These are phyloP conservation scores for Caiman crocodilus DNA, from an alignment of 2,797 vertebrate species.

Conservation along the genomic window DNA sequence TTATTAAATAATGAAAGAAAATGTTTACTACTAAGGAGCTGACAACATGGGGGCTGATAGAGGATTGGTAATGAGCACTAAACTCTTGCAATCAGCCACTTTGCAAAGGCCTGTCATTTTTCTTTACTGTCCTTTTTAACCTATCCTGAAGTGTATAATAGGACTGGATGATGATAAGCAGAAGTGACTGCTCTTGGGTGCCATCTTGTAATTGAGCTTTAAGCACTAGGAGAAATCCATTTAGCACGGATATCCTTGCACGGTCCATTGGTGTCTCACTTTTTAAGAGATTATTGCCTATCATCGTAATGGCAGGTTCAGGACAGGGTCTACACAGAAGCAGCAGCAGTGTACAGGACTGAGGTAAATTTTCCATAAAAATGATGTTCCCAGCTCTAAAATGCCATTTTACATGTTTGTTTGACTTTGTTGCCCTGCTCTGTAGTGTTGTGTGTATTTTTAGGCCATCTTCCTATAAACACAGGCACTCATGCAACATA, in stretches of 20 bases:
- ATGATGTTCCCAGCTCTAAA: background rate
- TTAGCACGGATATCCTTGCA: background rate
- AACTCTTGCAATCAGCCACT: background rate
- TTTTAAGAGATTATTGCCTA: accelerated
- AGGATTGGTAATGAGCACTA: background rate
- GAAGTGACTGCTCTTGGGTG: background rate
- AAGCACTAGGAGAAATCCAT: background rate
- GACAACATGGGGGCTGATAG: accelerated
- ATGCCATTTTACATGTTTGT: background rate
- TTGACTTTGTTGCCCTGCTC: background rate
- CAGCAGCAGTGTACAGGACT: background rate
- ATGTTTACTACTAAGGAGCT: background rate
- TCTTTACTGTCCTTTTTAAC: background rate
- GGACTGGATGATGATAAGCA: background rate
- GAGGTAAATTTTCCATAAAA: background rate
- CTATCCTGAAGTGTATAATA: background rate
- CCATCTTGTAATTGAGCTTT: background rate
- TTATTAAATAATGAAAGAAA: accelerated
- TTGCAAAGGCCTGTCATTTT: background rate
- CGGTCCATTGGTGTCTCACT: background rate
- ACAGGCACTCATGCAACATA: background rate
- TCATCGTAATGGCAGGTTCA: background rate
- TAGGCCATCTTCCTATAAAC: background rate
- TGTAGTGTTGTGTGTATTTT: background rate
- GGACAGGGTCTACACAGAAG: background rate